Evolutionary conservation across 2,888 invertebrate genomes (phyloP).

Genomic region (Charanyca ferruginea): DNA sequence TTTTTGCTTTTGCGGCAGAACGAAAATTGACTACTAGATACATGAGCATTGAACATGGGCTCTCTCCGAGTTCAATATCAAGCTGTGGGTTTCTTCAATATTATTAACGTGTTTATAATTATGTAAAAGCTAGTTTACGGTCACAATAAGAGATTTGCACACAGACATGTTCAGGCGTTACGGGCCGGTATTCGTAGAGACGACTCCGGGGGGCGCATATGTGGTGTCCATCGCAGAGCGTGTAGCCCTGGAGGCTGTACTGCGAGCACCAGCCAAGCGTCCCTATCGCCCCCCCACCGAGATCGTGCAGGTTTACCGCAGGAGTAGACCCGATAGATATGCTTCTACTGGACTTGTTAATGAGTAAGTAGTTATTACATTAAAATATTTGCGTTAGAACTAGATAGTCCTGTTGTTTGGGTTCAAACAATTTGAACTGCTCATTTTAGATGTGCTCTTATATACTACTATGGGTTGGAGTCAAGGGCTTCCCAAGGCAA

Average conservation of each 20-base stretch:
- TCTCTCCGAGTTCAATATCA: background rate
- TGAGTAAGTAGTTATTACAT: conserved; percentile 92
- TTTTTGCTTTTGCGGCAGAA: background rate
- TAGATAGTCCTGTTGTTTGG: no score
- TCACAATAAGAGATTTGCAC: conserved; percentile 85
- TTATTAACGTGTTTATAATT: background rate
- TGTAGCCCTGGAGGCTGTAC: conserved; percentile 94
- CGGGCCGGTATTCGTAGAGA: conserved; percentile 95
- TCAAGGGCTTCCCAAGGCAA: background rate
- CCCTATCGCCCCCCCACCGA: conserved; percentile 96
- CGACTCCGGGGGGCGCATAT: conserved; percentile 93
- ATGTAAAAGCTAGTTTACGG: conserved; percentile 61
- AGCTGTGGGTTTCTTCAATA: background rate
- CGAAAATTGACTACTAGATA: background rate
- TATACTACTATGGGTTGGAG: background rate
- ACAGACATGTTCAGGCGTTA: conserved; percentile 94
- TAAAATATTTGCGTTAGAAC: background rate
- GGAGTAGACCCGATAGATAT: conserved; percentile 94
- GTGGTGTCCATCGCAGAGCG: conserved; percentile 94
- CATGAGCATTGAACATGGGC: background rate
- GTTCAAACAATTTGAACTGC: background rate
- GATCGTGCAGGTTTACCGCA: conserved; percentile 94
- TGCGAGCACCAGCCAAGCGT: conserved; percentile 94
- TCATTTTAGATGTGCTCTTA: background rate
- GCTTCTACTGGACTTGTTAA: conserved; percentile 95